A percentile compares a stretch with the other conserved stretches of the same genome.
Evolutionary conservation across 64 coral and sea anemone species (phyloP).

Genomic region (Pocillopora damicornis): DNA sequence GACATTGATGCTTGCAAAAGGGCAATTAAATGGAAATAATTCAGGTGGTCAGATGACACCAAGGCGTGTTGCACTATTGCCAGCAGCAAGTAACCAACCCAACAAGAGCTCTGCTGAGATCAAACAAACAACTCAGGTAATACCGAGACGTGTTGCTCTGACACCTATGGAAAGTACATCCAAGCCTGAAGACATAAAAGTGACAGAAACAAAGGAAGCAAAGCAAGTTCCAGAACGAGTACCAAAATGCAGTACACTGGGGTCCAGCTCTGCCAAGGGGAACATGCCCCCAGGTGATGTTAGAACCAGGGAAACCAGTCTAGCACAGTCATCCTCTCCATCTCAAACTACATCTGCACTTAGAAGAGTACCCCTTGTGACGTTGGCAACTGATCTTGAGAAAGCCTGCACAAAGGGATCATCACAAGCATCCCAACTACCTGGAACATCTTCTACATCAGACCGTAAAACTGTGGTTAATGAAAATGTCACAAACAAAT

Average conservation of each 20-base stretch:
- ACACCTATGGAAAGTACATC: neutral
- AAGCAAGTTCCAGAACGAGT: neutral
- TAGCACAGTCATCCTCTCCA: neutral
- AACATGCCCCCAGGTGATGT: neutral
- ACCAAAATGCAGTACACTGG: neutral
- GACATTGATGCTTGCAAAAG: neutral
- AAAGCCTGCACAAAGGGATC: too few species aligned
- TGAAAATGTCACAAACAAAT: too few species aligned
- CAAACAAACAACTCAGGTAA: constrained; percentile 24
- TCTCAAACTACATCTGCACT: neutral
- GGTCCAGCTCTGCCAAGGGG: neutral
- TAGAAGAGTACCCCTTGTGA: neutral
- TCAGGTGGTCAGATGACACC: neutral
- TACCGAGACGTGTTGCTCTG: constrained; percentile 48
- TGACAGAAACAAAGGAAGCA: neutral
- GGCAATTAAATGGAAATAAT: neutral
- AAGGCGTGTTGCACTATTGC: neutral
- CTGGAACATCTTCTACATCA: too few species aligned
- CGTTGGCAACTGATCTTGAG: too few species aligned
- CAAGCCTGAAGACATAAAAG: neutral
- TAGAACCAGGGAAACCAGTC: neutral
- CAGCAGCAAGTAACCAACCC: neutral
- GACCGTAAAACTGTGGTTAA: too few species aligned
- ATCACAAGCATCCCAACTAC: too few species aligned
- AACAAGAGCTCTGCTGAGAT: neutral